Conservation (phyloP, 2,797 vertebrate species). For the Poliocrania exsul region DNA sequence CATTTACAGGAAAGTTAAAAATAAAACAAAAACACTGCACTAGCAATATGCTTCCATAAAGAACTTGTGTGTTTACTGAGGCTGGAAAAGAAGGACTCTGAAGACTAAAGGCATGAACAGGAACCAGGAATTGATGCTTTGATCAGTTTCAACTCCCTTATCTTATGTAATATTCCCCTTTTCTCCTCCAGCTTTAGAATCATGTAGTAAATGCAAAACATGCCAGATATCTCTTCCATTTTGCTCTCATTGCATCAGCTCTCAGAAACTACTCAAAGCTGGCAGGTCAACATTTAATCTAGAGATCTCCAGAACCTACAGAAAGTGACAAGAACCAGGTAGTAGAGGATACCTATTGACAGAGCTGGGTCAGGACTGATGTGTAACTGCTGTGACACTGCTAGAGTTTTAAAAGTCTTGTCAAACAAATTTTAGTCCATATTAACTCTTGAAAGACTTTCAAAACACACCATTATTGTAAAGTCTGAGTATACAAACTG, state of each 20-base stretch:
- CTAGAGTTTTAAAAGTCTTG: not conserved
- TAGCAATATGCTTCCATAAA: not conserved
- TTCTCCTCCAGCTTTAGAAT: not conserved
- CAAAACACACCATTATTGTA: not conserved
- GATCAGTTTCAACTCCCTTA: not conserved
- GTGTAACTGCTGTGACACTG: not conserved
- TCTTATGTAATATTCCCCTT: not conserved
- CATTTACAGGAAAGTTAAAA: not conserved
- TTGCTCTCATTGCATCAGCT: not conserved
- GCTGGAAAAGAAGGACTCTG: not conserved
- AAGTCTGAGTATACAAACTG: not conserved
- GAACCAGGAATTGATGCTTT: not conserved
- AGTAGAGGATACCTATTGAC: not conserved
- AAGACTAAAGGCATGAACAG: not conserved
- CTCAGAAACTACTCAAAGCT: not conserved
- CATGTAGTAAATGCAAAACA: not conserved
- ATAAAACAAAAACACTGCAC: not conserved
- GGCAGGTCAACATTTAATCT: not conserved
- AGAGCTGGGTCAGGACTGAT: not conserved
- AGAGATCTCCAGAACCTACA: not conserved
- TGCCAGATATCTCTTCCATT: not conserved
- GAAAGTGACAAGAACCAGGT: not conserved
- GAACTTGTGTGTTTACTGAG: not conserved
- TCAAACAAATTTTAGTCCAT: not conserved
- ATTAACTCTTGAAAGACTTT: not conserved